Base-by-base conservation (phyloP, 2,888 invertebrate species). In the Adineta ricciae region DNA sequence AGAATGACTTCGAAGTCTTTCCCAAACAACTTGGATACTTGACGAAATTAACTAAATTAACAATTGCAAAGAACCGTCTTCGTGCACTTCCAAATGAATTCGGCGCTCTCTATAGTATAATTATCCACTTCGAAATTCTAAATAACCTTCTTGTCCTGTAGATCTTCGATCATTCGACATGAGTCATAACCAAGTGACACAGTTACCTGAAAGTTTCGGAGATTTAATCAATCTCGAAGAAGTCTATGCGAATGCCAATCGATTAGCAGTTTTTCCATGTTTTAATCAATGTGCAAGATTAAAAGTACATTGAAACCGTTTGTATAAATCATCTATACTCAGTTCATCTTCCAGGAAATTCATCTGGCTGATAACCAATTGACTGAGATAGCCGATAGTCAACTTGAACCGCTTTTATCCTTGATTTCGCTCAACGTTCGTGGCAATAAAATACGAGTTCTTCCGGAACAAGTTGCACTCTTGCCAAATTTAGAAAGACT, bases 321-420 rank as follows among this genome's bases (percentile, higher is more conserved):
- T n/a, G 24, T 24, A 14, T 0, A 19, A 78, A 21, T 14, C 14
- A 8, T 36, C 8, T 24, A 41, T 8, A 24, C 24, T 5, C 4
- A 41, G 41, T n/a, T 41, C 14, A 1, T 78, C 24, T 41, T 78
- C 14, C 4, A 78, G 78, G 78, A 78, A 78, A 78, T 78, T 11
- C 78, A 94, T 90, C 91, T 96, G 86, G 92, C 94, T 84, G 94
- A 95, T 89, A 96, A 96, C 90, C 93, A 94, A 90, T 92, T 96
- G 82, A 92, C 93, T 88, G 89, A 91, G 86, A 78, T 78, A 1
- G n/a, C 9, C 14, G 41, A 78, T 41, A 41, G 3, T 41, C 78
- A 78, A 41, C n/a, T 78, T 8, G 41, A 41, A 41, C 9, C 78
- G 41, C 41, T 78, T 41, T 78, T 78, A 78, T 24, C 78, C 24